phyloP scores from a whole-genome alignment of 2,113 vertebrate species.

The Chauna torquata region DNA sequence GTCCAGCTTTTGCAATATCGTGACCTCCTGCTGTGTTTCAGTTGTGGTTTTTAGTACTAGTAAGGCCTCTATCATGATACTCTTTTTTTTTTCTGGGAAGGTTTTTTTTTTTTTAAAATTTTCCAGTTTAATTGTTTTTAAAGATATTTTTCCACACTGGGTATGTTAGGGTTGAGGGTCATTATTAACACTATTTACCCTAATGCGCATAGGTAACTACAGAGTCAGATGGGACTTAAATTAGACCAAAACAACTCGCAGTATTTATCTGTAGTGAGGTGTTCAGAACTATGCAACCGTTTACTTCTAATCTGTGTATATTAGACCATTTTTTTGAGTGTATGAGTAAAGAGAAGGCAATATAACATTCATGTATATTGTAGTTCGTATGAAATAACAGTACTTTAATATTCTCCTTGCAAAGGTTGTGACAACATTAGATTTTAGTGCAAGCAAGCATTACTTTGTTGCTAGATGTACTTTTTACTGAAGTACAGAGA shows the following conservation, averaged over 20 bases:
- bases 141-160: neutral
- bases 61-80: neutral
- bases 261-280: rapidly evolving
- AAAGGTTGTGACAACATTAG: neutral
- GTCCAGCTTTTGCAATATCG: neutral
- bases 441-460: neutral
- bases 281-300: neutral
- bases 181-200: neutral
- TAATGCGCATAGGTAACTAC: neutral
- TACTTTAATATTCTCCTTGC: neutral
- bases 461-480: neutral
- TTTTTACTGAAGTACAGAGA: neutral
- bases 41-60: neutral
- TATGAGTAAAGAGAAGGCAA: neutral
- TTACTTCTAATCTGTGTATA: neutral
- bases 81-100: neutral
- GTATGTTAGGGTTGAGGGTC: neutral
- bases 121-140: no score
- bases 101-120: neutral
- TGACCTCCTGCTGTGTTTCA: neutral
- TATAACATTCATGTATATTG: rapidly evolving
- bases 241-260: neutral
- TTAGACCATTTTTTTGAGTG: neutral
- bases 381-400: neutral
- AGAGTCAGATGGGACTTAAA: neutral